Evolutionary conservation across 2,113 vertebrate genomes (phyloP), one percentile per base, ranked within the genome.

Genomic region (Mastomys coucha): DNA sequence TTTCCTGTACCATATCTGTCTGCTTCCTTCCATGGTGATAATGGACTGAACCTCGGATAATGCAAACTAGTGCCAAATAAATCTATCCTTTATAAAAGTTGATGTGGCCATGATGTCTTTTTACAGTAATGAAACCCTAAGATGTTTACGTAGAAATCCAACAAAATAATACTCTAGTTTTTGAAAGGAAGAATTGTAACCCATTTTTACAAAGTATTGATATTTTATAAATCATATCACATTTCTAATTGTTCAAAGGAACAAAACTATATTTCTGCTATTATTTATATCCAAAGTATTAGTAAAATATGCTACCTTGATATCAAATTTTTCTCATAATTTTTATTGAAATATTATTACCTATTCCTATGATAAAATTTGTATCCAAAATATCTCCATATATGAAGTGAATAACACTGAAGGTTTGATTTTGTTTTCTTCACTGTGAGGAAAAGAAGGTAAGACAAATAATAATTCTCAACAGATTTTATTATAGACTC

Each of bases 381-480:
- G 73, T 53, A n/a, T 45, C 2, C 10, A 75, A 42, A 94, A 91
- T 4, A 11, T 75, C 2, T 42, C 28, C 1, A 13, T 33, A 60
- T 19, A 14, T 49, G 36, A 51, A n/a, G 2, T 85, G 67, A 72
- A 56, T 6, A 36, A 13, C 5, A 81, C 42, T 24, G 49, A 7
- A 14, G 0, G 1, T 8, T n/a, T 39, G 3, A 1, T 1, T 2
- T 58, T 11, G 31, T 12, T 95, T 56, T 86, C 13, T 69, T 81
- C 14, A 0, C 0, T n/a, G 70, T 3, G 1, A 13, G 1, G 1
- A 53, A 24, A 7, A 20, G 36, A 86, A 70, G 22, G 0, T 39
- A 2, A 82, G 45, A 81, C 8, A 72, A 76, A 81, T 14, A 91
- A 5, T 4, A 70, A 70, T 91, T 39, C 70, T 17, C 7, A 16